Conservation (phyloP, 2,113 vertebrate species). For the Nipponia nippon region DNA sequence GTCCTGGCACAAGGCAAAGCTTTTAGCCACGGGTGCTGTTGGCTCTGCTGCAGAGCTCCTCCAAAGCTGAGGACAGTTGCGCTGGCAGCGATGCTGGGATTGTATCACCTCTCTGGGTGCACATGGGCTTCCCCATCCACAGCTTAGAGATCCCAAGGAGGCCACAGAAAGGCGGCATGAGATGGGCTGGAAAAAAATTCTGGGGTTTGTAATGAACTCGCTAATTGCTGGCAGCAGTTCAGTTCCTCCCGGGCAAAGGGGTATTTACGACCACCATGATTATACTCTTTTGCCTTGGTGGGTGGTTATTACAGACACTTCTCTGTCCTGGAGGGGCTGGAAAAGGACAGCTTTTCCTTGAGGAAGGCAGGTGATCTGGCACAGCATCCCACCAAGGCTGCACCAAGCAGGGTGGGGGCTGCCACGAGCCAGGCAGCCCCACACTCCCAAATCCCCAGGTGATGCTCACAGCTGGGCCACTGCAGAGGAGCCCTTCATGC, state of each 20-base stretch:
- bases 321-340: background rate
- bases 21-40: background rate
- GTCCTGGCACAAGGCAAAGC: background rate
- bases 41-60: background rate
- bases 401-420: background rate
- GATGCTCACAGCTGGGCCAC: background rate
- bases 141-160: background rate
- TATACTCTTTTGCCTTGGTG: background rate
- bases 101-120: background rate
- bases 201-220: background rate
- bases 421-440: background rate
- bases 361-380: background rate
- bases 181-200: background rate
- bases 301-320: background rate
- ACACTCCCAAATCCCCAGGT: background rate
- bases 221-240: background rate
- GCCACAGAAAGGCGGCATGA: background rate
- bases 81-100: fast-evolving
- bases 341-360: background rate
- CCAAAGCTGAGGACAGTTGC: background rate
- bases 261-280: background rate
- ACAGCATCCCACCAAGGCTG: background rate
- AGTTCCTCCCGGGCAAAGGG: background rate
- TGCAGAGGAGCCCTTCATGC: background rate
- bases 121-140: background rate